Percentiles rank a stretch among this genome's conserved stretches.
These are phyloP conservation scores for Phallusia fumigata DNA, from an alignment of 23 tunicate species.

Conservation along the genomic window DNA sequence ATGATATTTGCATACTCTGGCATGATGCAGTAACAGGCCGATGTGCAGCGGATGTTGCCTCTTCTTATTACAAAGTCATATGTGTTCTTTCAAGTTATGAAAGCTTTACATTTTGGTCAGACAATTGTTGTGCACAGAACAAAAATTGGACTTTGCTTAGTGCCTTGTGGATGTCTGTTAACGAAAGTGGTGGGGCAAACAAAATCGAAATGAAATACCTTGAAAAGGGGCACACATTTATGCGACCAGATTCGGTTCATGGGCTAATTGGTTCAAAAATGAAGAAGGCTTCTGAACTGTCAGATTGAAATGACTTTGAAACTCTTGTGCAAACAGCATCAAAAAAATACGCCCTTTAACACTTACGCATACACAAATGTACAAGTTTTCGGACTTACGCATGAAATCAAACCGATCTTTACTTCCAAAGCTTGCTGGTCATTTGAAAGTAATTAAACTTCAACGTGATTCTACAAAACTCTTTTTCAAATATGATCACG, in stretches of 20 bases:
- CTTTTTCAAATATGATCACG: too few species aligned
- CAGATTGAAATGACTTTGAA: background rate
- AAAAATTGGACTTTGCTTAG: constrained; percentile 27
- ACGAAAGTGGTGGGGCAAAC: background rate
- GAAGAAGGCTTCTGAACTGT: background rate
- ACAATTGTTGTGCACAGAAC: constrained; percentile 27
- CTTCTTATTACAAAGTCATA: constrained; percentile 17
- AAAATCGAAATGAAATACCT: background rate
- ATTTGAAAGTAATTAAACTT: too few species aligned
- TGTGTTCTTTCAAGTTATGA: too few species aligned
- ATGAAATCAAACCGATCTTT: too few species aligned
- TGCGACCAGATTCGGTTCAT: constrained; percentile 7
- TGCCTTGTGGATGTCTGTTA: background rate
- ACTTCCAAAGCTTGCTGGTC: too few species aligned
- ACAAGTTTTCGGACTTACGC: background rate
- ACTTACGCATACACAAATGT: background rate
- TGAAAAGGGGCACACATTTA: constrained; percentile 8
- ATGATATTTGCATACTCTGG: constrained; percentile 10
- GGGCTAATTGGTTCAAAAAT: constrained; percentile 4
- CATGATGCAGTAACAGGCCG: constrained; percentile 20
- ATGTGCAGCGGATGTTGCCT: constrained; percentile 21
- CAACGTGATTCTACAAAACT: too few species aligned
- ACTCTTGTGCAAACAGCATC: background rate
- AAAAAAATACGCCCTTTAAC: background rate
- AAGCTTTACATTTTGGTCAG: background rate